These are phyloP conservation scores for Zophobas morio DNA, from an alignment of 1,140 invertebrate species.

Conservation along the genomic window DNA sequence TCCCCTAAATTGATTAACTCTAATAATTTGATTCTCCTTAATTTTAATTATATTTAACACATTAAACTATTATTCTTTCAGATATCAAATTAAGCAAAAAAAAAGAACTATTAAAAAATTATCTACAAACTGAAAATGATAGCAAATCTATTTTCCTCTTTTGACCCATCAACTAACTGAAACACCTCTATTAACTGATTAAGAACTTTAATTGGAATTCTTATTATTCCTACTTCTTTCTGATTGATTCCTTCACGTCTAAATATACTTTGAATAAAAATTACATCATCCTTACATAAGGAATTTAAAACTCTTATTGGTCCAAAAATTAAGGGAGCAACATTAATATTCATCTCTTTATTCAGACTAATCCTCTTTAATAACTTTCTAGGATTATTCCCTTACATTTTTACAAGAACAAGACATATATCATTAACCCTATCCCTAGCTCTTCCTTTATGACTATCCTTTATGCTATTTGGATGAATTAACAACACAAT, in stretches of 20 bases:
- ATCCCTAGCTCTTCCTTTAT: constrained; percentile 72
- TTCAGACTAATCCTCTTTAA: too few relatives aligned
- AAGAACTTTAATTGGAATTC: constrained; percentile 68
- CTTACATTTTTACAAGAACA: too few relatives aligned
- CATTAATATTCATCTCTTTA: too few relatives aligned
- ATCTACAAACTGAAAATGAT: too few relatives aligned
- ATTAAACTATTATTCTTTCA: constrained; percentile 68
- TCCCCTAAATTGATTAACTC: constrained; percentile 70
- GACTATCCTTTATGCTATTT: constrained; percentile 74
- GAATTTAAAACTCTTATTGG: constrained; percentile 71
- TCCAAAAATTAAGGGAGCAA: constrained; percentile 65
- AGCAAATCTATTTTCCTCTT: too few relatives aligned
- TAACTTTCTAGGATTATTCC: too few relatives aligned
- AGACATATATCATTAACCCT: too few relatives aligned
- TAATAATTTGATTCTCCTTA: constrained; percentile 69
- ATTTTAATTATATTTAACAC: constrained; percentile 70
- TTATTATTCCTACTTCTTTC: constrained; percentile 68
- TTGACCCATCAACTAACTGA: too few relatives aligned
- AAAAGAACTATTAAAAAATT: too few relatives aligned
- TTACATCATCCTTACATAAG: constrained; percentile 68
- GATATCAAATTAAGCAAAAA: too few relatives aligned
- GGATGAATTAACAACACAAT: constrained; percentile 71
- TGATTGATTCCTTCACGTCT: constrained; percentile 70
- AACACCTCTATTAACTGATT: constrained; percentile 74
- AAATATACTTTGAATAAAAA: constrained; percentile 67